Base-by-base conservation (phyloP, 1,140 invertebrate genomes). In the Formica exsecta region DNA sequence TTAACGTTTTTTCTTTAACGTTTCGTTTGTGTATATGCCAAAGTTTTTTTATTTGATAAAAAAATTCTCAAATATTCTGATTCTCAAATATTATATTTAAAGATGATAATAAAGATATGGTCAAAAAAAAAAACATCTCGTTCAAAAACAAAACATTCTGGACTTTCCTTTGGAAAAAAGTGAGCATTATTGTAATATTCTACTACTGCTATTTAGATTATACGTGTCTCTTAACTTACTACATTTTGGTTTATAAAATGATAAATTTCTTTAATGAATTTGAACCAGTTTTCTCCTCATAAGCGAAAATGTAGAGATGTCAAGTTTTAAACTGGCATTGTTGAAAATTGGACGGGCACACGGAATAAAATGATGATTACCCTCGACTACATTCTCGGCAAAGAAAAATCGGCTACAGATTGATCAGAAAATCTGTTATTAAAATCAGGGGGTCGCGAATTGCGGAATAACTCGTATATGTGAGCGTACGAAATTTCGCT, bases 401-500 rank as follows among this genome's bases (percentile, higher is more conserved):
- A 22, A 29, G 61, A 44, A 65, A 70, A 80, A 51, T 57, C 32
- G 32, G 70, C 64, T 68, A 32, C n/a, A 41, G 32, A 70, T 70
- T 80, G 6, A 22, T 38, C 41, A 4, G 44, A 29, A 44, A 79
- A 79, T 79, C 32, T 68, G 41, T 66, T 79, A 79, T 79, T 79
- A 79, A 79, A 79, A 79, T 79, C 36, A 68, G 25, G 48, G 13
- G 36, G n/a, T 19, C 13, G 44, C 44, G 44, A 66, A 79, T 66
- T 79, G 41, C 1, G 32, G 32, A 51, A 36, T 44, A 19, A 51
- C 22, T 7, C 54, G 38, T 62, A 44, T 9, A 25, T 32, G 62
- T 51, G 29, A 38, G 29, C 44, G 44, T 25, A n/a, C 62, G 29
- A 79, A 80, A 80, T 68, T 68, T 64, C 76, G 76, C 76, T 79